These are phyloP conservation scores for Drosophila subsilvestris DNA, from an alignment of 2,888 invertebrate species.

Conservation along the genomic window DNA sequence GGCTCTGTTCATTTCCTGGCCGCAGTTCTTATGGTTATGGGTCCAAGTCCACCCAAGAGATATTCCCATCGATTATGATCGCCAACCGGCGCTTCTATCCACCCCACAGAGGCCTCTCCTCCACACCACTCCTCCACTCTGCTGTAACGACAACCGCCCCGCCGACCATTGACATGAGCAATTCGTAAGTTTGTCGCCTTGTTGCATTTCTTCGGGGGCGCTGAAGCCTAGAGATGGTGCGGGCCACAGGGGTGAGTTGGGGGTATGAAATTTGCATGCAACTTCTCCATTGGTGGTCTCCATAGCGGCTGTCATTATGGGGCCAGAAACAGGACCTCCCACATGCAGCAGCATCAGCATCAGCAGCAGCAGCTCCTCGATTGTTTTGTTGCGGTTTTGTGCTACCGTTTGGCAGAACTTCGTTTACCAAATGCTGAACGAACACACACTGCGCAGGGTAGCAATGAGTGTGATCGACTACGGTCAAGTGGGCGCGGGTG, in stretches of 20 bases:
- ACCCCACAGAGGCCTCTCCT: constrained; percentile 21
- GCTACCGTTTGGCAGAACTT: constrained; percentile 70
- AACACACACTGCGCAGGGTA: not conserved
- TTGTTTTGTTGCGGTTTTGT: constrained; percentile 72
- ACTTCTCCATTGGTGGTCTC: constrained; percentile 69
- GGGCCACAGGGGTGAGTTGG: not conserved
- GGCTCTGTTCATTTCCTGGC: constrained; percentile 9
- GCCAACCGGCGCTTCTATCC: constrained; percentile 64
- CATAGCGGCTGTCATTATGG: constrained; percentile 72
- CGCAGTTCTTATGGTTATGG: not conserved
- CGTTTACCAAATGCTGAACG: constrained; percentile 24
- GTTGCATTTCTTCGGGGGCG: constrained; percentile 37
- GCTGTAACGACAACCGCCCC: constrained; percentile 11
- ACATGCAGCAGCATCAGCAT: constrained; percentile 59
- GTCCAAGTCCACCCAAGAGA: not conserved
- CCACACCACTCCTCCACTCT: constrained; percentile 44
- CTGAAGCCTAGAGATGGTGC: constrained; percentile 40
- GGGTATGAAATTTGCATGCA: constrained; percentile 69
- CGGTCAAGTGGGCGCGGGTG: not conserved
- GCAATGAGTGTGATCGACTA: constrained; percentile 15
- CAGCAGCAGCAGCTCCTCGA: constrained; percentile 33
- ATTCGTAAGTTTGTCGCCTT: constrained; percentile 83
- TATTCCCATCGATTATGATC: constrained; percentile 76
- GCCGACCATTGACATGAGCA: constrained; percentile 71
- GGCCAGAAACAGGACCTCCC: constrained; percentile 72